Base-by-base conservation (phyloP, 2,797 vertebrate genomes). In the Periophthalmus magnuspinnatus region DNA sequence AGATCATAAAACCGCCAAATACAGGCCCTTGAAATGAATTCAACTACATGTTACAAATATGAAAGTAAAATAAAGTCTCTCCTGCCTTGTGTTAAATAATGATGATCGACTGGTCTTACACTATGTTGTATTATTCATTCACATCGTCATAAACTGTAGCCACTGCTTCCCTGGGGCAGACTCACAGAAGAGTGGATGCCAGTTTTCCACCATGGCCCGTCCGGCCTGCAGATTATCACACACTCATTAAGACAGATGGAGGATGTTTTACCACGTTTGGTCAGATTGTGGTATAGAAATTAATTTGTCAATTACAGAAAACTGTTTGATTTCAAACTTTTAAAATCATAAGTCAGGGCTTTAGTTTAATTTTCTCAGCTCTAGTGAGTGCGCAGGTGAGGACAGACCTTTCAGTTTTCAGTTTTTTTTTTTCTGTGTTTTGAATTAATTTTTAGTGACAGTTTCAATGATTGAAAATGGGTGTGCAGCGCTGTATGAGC, bases 391-490 rank as follows among this genome's bases (percentile, higher is more conserved):
- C 50, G 68, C 63, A 66, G 63, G 47, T 65, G 63, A 41, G 48
- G 66, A 64, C 66, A 57, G 16, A 71, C 68, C 66, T 78, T 79
- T 59, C 55, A 60, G 74, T 77, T 72, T 66, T n/a, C n/a, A n/a
- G n/a, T n/a, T n/a, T n/a, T n/a, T n/a, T n/a, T n/a, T n/a, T n/a
- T n/a, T 54, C 21, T 71, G 24, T 63, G 56, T 38, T 82, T 68
- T 66, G 64, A 48, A 67, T 62, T 68, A 73, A 75, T 81, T 73
- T 62, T 67, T 32, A 61, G 61, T 84, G 85, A 90, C 85, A 86
- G 79, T 79, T 78, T 3, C 74, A 72, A 76, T 80, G 80, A 89
- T 87, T 89, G 86, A 80, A 83, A 82, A 63, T 81, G 62, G 74
- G 71, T 78, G 75, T 66, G 62, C 24, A 54, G 77, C 14, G 67